These are phyloP conservation scores for Meiosimyza platycephala DNA, from an alignment of 2,888 invertebrate species.

Conservation along the genomic window DNA sequence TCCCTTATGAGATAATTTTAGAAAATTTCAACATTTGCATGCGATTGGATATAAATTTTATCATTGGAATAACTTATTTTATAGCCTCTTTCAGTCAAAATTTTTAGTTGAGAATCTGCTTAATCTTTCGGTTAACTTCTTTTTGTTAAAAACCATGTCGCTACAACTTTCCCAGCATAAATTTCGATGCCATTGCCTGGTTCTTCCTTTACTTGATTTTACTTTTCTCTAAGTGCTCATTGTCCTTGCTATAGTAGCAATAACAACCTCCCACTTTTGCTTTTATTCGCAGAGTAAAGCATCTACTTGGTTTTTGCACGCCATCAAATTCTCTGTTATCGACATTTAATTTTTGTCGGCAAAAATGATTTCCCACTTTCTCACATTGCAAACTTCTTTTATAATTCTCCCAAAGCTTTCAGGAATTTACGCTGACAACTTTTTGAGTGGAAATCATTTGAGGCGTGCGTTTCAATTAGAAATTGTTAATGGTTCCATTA, in stretches of 20 bases:
- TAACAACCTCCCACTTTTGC: too few species aligned
- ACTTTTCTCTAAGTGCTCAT: too few species aligned
- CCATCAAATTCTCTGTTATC: too few species aligned
- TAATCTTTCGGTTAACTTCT: too few species aligned
- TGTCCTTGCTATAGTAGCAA: too few species aligned
- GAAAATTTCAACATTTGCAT: constrained; percentile 49
- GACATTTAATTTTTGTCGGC: neutral
- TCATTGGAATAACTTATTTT: constrained; percentile 51
- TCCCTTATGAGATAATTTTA: too few species aligned
- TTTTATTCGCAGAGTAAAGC: too few species aligned
- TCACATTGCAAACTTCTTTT: neutral
- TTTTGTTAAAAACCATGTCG: too few species aligned
- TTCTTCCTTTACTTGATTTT: constrained; percentile 12
- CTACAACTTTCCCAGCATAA: too few species aligned
- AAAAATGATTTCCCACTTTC: constrained; percentile 11
- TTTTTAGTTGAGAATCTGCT: too few species aligned
- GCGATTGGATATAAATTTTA: constrained; percentile 56
- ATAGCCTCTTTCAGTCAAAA: neutral
- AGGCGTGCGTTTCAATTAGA: constrained; percentile 43
- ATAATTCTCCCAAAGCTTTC: constrained; percentile 16
- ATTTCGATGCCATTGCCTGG: too few species aligned
- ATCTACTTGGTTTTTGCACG: too few species aligned
- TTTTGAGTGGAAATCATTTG: constrained; percentile 37
- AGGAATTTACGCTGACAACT: constrained; percentile 17
- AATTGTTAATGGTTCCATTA: constrained; percentile 33